These are phyloP conservation scores for Piprites chloris DNA, from an alignment of 2,113 vertebrate species.

Conservation along the genomic window DNA sequence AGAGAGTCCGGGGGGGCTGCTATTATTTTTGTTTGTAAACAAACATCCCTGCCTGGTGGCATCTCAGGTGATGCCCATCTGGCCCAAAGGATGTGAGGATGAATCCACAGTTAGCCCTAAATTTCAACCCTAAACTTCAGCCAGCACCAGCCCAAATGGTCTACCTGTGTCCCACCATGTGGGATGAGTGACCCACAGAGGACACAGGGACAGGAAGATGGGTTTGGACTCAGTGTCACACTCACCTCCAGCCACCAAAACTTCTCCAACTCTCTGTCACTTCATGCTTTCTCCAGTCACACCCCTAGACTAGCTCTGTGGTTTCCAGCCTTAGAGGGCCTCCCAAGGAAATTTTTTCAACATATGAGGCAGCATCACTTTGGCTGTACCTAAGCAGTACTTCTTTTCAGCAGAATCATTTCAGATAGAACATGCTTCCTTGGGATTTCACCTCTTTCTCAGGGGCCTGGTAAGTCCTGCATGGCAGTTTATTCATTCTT, in stretches of 20 bases:
- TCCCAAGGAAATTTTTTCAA: background rate
- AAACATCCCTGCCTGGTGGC: background rate
- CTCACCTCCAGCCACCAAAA: background rate
- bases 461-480: background rate
- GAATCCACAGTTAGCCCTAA: background rate
- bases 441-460: background rate
- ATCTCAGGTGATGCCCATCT: background rate
- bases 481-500: background rate
- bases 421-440: background rate
- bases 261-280: background rate
- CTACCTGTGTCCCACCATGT: background rate
- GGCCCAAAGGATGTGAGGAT: background rate
- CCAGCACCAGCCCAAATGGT: background rate
- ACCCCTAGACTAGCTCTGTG: background rate
- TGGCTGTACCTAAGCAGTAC: background rate
- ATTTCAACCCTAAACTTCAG: background rate
- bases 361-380: background rate
- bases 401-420: background rate
- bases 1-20: background rate
- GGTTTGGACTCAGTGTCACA: background rate
- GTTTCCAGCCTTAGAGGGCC: background rate
- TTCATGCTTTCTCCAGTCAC: background rate
- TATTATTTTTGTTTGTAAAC: background rate
- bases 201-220: background rate
- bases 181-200: background rate